phyloP scores from a whole-genome alignment of 2,797 vertebrate genomes.

The Crocodylus rhombifer region DNA sequence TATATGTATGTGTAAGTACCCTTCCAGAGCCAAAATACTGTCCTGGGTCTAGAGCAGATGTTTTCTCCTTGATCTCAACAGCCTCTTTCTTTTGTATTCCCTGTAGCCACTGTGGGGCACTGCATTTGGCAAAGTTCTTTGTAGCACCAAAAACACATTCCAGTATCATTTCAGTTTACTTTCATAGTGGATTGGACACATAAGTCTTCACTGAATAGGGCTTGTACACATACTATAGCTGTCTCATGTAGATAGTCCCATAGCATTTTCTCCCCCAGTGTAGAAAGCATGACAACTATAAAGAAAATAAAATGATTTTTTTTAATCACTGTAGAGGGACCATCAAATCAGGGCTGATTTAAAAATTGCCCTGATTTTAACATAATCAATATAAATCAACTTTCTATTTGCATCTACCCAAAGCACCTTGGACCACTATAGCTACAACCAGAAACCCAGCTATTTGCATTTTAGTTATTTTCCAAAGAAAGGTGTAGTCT shows the following conservation, averaged over 20 bases:
- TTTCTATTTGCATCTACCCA: too few species aligned
- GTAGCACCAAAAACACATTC: neutral
- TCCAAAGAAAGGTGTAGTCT: too few species aligned
- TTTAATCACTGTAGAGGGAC: neutral
- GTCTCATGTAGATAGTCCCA: neutral
- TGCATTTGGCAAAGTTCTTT: neutral
- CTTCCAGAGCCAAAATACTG: neutral
- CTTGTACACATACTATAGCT: neutral
- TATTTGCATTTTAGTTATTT: too few species aligned
- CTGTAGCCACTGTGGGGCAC: neutral
- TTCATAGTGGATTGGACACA: neutral
- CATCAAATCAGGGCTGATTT: too few species aligned
- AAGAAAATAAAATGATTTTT: neutral
- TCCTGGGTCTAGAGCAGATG: neutral
- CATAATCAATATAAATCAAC: too few species aligned
- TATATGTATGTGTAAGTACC: neutral
- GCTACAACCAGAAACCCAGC: too few species aligned
- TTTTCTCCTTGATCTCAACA: neutral
- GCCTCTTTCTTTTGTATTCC: neutral
- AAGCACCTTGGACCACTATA: too few species aligned
- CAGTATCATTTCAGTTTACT: neutral
- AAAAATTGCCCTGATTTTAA: too few species aligned
- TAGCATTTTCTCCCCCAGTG: neutral
- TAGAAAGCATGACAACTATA: neutral
- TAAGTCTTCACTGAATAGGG: neutral